A percentile compares a stretch with the other conserved stretches of the same genome.
Conservation (phyloP, 2,113 vertebrate species). For the Calyptommatus sinebrachiatus region DNA sequence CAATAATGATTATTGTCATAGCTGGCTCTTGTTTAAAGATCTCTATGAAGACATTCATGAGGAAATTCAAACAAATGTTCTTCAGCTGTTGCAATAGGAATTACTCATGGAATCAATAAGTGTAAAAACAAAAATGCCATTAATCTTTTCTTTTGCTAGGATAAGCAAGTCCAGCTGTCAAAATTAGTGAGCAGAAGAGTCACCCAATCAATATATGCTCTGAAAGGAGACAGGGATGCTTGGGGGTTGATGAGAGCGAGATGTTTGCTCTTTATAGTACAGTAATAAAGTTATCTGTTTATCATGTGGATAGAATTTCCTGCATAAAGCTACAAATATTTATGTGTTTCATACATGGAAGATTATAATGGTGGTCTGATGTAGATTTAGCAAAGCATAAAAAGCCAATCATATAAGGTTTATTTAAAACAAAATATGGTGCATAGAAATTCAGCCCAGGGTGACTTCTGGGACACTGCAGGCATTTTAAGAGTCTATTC, state of each 20-base stretch:
- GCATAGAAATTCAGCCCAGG: not conserved
- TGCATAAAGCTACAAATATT: constrained; percentile 18
- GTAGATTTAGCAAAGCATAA: not conserved
- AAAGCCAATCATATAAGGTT: not conserved
- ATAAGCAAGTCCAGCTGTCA: constrained; percentile 33
- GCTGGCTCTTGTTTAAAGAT: constrained; percentile 57
- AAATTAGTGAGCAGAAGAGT: constrained; percentile 24
- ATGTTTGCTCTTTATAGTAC: not conserved
- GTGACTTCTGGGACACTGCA: no score
- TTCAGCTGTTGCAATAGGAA: constrained; percentile 63
- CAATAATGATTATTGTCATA: constrained; percentile 58
- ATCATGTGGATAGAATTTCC: constrained; percentile 4
- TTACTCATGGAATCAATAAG: constrained; percentile 15
- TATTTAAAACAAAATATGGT: not conserved
- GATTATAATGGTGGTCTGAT: not conserved
- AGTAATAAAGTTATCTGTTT: not conserved
- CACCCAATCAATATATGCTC: constrained; percentile 10
- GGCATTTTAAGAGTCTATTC: no score
- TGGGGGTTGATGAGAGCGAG: not conserved
- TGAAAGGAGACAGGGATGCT: not conserved
- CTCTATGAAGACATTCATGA: constrained; percentile 40
- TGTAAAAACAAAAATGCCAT: constrained; percentile 7
- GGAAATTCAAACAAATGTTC: constrained; percentile 34
- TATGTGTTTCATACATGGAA: constrained; percentile 16
- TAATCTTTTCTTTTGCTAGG: constrained; percentile 1